phyloP scores from a whole-genome alignment of 1,140 invertebrate species.

The Tribolium madens region DNA sequence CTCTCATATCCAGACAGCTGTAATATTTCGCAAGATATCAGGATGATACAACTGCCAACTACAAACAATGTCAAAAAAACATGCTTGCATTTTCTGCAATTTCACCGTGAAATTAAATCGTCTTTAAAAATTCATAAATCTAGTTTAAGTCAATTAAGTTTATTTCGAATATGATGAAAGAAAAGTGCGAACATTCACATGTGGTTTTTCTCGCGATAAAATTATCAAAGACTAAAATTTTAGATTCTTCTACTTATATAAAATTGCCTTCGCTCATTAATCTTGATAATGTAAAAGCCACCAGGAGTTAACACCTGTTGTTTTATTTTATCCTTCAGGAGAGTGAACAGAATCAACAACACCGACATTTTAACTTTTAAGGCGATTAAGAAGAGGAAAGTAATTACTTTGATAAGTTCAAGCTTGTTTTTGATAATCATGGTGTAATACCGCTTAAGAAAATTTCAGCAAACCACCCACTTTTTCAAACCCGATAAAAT shows the following conservation, averaged over 20 bases:
- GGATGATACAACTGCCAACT: background rate
- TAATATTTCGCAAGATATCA: background rate
- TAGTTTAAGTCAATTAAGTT: too few species aligned
- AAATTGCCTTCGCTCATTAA: background rate
- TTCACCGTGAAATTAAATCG: background rate
- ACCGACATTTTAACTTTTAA: background rate
- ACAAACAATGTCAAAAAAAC: background rate
- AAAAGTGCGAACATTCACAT: background rate
- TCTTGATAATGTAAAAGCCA: background rate
- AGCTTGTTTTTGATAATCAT: constrained; percentile 7
- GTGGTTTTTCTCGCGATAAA: too few species aligned
- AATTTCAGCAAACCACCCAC: background rate
- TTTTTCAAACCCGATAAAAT: too few species aligned
- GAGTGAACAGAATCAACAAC: constrained; percentile 4
- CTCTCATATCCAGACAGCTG: background rate
- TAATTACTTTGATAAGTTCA: background rate
- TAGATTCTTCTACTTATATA: background rate
- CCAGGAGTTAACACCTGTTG: too few species aligned
- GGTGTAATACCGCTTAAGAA: constrained; percentile 1
- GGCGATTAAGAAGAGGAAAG: background rate
- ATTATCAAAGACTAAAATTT: too few species aligned
- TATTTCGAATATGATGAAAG: too few species aligned
- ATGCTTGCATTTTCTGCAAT: background rate
- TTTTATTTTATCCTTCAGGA: background rate
- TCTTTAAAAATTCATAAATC: background rate